Conservation (phyloP, 2,113 vertebrate genomes). For the Mesoclemmys tuberculata region DNA sequence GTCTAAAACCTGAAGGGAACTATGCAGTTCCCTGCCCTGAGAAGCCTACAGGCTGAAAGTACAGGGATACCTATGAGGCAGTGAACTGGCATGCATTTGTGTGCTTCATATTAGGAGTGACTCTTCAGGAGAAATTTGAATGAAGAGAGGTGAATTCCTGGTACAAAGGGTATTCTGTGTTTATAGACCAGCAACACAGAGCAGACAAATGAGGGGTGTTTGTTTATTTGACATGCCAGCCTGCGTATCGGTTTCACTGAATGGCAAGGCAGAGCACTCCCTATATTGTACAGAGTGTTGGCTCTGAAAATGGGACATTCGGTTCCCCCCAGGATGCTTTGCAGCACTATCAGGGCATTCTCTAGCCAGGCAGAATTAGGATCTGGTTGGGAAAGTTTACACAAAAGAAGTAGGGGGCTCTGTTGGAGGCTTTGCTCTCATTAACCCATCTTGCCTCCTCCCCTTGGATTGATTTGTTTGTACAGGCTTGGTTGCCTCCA, state of each 20-base stretch:
- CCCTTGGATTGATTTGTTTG: constrained; percentile 53
- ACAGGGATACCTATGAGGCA: not conserved
- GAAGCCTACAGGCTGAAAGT: not conserved
- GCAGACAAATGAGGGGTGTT: not conserved
- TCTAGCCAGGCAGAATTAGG: not conserved
- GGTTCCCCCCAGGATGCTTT: not conserved
- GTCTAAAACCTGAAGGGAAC: not conserved
- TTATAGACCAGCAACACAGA: rapidly evolving
- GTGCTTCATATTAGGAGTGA: not conserved
- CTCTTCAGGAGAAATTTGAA: not conserved
- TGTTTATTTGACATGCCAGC: not conserved
- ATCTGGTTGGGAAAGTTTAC: constrained; percentile 46
- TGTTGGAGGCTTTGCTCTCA: constrained; percentile 35
- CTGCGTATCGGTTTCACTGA: not conserved
- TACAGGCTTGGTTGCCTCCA: constrained; percentile 75
- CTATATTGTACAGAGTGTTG: not conserved
- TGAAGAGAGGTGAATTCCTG: not conserved
- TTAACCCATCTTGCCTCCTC: constrained; percentile 30
- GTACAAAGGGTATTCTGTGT: not conserved
- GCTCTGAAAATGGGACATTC: not conserved
- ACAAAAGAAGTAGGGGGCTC: constrained; percentile 36
- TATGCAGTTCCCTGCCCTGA: not conserved
- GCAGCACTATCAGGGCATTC: not conserved
- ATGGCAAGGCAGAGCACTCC: not conserved
- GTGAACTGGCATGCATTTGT: not conserved